phyloP scores from a whole-genome alignment of 2,888 invertebrate species.

The Watsonalla binaria region DNA sequence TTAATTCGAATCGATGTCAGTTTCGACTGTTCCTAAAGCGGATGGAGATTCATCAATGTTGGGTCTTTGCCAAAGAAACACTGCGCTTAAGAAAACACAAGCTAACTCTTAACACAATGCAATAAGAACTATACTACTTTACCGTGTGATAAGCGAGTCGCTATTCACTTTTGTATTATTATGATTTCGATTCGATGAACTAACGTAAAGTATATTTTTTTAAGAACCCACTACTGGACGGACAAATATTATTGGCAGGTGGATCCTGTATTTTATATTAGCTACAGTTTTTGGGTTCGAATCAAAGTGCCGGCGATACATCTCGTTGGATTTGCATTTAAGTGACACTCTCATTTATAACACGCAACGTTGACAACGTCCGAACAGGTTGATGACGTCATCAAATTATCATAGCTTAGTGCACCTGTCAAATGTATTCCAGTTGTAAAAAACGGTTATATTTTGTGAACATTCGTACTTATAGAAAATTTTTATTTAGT shows the following conservation, averaged over 20 bases:
- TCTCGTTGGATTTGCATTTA: neutral
- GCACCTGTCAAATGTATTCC: slow-evolving; percentile 6
- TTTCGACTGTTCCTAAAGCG: slow-evolving; percentile 63
- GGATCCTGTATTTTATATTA: slow-evolving; percentile 66
- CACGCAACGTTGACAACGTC: no score
- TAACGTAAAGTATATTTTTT: slow-evolving; percentile 57
- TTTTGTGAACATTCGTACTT: no score
- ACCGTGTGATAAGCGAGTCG: slow-evolving; percentile 4
- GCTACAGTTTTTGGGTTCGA: slow-evolving; percentile 41
- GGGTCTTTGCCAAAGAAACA: slow-evolving; percentile 29
- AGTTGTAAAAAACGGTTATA: neutral
- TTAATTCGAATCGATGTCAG: slow-evolving; percentile 63
- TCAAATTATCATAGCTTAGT: slow-evolving; percentile 17
- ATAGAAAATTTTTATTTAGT: no score
- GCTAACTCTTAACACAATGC: slow-evolving; percentile 2
- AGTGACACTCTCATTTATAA: neutral
- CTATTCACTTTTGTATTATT: slow-evolving; percentile 26
- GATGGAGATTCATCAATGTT: slow-evolving; percentile 68
- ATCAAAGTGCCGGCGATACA: slow-evolving; percentile 35
- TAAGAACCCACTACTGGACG: slow-evolving; percentile 50
- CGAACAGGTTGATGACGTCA: neutral
- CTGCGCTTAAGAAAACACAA: slow-evolving; percentile 1
- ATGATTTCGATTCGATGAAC: slow-evolving; percentile 57
- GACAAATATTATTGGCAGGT: slow-evolving; percentile 68
- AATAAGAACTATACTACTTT: slow-evolving; percentile 10